A percentile compares a stretch with the other conserved stretches of the same genome.
These are phyloP conservation scores for Natrix natrix DNA, from an alignment of 2,797 vertebrate species.

Conservation along the genomic window DNA sequence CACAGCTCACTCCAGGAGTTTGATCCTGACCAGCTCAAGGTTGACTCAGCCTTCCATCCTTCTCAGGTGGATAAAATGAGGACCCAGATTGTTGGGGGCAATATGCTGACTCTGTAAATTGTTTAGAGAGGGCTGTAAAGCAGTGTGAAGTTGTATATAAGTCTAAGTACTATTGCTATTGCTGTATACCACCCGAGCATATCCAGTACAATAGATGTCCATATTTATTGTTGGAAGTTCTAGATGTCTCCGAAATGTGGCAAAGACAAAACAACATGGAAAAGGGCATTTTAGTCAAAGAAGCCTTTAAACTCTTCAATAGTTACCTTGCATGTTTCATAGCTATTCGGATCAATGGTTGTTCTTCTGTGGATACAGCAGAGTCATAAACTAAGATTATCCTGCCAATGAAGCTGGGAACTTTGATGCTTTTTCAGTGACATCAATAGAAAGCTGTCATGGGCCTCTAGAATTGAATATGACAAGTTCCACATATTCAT, in stretches of 20 bases:
- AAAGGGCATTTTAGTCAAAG: neutral
- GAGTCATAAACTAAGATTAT: constrained; percentile 23
- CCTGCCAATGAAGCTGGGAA: constrained; percentile 28
- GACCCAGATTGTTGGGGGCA: too few relatives aligned
- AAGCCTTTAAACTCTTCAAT: neutral
- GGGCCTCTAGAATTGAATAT: constrained; percentile 6
- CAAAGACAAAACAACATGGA: neutral
- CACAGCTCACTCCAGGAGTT: too few relatives aligned
- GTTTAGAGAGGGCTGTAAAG: too few relatives aligned
- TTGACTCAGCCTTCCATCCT: too few relatives aligned
- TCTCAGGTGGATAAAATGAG: too few relatives aligned
- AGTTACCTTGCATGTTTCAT: neutral
- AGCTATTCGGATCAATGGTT: neutral
- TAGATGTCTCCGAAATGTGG: neutral
- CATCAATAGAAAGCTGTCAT: neutral
- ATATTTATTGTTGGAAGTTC: neutral
- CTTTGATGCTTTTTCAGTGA: constrained; percentile 22
- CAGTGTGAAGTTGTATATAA: too few relatives aligned
- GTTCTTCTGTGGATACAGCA: neutral
- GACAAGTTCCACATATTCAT: constrained; percentile 3
- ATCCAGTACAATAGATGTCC: neutral
- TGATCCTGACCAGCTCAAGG: too few relatives aligned
- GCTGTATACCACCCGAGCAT: neutral
- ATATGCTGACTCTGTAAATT: too few relatives aligned
- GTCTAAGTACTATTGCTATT: too few relatives aligned